A percentile compares a stretch with the other conserved stretches of the same genome.
These are phyloP conservation scores for Tribolium madens DNA, from an alignment of 1,140 invertebrate genomes.

Conservation along the genomic window DNA sequence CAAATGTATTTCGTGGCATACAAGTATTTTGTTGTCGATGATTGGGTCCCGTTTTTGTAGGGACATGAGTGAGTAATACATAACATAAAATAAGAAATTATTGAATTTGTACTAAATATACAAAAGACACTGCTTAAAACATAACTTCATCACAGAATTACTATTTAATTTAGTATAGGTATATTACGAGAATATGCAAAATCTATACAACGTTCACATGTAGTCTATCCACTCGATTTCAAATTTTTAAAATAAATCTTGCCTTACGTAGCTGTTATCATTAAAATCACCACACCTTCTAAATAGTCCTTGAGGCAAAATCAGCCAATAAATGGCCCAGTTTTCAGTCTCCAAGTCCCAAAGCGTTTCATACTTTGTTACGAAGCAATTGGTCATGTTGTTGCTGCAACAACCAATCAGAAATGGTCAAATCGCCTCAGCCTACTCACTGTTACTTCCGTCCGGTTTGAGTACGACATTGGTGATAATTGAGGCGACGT, in stretches of 20 bases:
- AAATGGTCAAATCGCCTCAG: too few species aligned
- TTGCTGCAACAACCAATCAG: neutral
- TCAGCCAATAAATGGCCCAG: constrained; percentile 47
- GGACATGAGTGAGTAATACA: neutral
- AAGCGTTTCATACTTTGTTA: constrained; percentile 48
- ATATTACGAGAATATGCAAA: constrained; percentile 57
- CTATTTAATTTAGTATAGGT: constrained; percentile 51
- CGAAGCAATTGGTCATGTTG: constrained; percentile 46
- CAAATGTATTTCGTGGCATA: neutral
- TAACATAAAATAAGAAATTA: constrained; percentile 8
- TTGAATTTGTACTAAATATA: constrained; percentile 45
- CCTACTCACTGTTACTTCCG: constrained; percentile 37
- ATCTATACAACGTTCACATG: constrained; percentile 53
- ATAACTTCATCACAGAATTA: constrained; percentile 55
- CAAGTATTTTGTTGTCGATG: constrained; percentile 21
- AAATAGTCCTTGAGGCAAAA: neutral
- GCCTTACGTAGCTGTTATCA: constrained; percentile 8
- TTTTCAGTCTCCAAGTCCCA: constrained; percentile 50
- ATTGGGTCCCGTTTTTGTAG: constrained; percentile 7
- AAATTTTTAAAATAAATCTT: constrained; percentile 41
- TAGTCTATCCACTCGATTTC: constrained; percentile 41
- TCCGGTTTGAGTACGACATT: neutral
- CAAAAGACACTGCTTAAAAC: constrained; percentile 29
- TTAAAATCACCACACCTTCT: constrained; percentile 20
- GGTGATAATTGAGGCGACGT: constrained; percentile 41